Percentiles rank a stretch among this genome's conserved stretches.
These are phyloP conservation scores for Alces alces DNA, from an alignment of 2,113 vertebrate genomes.

Conservation along the genomic window DNA sequence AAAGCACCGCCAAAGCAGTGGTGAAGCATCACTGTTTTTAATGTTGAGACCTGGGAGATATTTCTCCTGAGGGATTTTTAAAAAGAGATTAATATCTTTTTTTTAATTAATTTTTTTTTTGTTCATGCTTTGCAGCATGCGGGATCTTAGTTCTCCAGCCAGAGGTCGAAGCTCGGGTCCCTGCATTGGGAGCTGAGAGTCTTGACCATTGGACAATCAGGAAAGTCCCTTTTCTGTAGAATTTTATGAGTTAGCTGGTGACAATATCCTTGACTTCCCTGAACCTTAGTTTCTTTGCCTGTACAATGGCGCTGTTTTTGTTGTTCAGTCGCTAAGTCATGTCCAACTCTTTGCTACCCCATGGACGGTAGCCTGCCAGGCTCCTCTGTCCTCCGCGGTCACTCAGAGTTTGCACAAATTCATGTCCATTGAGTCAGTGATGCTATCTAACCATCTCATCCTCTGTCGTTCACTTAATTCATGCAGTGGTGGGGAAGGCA, in stretches of 20 bases:
- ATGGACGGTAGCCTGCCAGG: neutral
- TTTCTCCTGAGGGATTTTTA: neutral
- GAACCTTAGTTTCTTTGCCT: neutral
- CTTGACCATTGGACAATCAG: neutral
- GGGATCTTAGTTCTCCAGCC: neutral
- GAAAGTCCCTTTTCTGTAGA: neutral
- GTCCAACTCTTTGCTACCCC: neutral
- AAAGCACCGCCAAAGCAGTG: neutral
- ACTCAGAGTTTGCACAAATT: neutral
- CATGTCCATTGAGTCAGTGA: neutral
- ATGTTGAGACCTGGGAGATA: neutral
- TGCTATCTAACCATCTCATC: neutral
- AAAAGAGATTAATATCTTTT: neutral
- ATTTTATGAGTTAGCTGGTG: neutral
- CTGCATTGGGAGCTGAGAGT: neutral
- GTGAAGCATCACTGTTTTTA: neutral
- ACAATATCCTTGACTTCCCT: neutral
- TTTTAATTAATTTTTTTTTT: neutral
- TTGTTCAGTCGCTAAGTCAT: neutral
- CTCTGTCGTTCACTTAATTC: neutral
- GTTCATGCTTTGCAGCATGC: neutral
- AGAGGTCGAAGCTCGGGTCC: neutral
- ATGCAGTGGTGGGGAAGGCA: neutral
- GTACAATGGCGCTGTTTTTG: neutral
- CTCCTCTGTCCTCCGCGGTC: neutral